phyloP scores from a whole-genome alignment of 2,113 vertebrate genomes.

The Thymallus thymallus region DNA sequence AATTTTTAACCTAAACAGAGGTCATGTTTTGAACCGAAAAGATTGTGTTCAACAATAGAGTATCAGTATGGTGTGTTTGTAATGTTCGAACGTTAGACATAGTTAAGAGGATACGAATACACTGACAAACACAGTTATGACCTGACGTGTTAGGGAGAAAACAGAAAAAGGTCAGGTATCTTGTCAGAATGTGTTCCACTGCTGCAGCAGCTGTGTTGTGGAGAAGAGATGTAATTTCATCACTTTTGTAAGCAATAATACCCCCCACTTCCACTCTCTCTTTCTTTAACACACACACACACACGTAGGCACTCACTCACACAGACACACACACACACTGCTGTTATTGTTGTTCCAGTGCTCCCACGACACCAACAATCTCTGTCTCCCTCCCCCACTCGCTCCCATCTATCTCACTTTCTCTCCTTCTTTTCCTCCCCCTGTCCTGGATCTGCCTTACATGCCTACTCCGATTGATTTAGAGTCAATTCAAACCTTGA shows the following conservation, averaged over 20 bases:
- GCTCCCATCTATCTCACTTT: slow-evolving; percentile 68
- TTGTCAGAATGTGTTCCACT: slow-evolving; percentile 64
- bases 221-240: slow-evolving; percentile 78
- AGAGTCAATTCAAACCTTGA: slow-evolving; percentile 69
- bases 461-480: slow-evolving; percentile 71
- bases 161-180: slow-evolving; percentile 68
- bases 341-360: slow-evolving; percentile 79
- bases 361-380: slow-evolving; percentile 78
- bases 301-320: slow-evolving; percentile 20
- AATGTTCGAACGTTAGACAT: slow-evolving; percentile 40
- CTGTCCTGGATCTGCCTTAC: slow-evolving; percentile 66
- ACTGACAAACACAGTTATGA: slow-evolving; percentile 57
- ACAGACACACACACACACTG: slow-evolving; percentile 35
- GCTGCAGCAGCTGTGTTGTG: slow-evolving; percentile 75
- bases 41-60: background rate
- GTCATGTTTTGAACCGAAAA: background rate
- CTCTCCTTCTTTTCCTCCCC: slow-evolving; percentile 47
- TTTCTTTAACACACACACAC: slow-evolving; percentile 44
- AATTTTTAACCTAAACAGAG: slow-evolving; percentile 10
- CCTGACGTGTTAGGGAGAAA: slow-evolving; percentile 44
- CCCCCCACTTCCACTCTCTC: slow-evolving; percentile 62
- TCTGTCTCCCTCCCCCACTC: slow-evolving; percentile 71
- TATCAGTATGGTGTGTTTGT: slow-evolving; percentile 11
- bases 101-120: slow-evolving; percentile 55
- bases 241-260: slow-evolving; percentile 75